Evolutionary conservation across 2,797 vertebrate genomes (phyloP), one percentile per base, ranked within the genome.

Genomic region (Sphenopsis melanotis): DNA sequence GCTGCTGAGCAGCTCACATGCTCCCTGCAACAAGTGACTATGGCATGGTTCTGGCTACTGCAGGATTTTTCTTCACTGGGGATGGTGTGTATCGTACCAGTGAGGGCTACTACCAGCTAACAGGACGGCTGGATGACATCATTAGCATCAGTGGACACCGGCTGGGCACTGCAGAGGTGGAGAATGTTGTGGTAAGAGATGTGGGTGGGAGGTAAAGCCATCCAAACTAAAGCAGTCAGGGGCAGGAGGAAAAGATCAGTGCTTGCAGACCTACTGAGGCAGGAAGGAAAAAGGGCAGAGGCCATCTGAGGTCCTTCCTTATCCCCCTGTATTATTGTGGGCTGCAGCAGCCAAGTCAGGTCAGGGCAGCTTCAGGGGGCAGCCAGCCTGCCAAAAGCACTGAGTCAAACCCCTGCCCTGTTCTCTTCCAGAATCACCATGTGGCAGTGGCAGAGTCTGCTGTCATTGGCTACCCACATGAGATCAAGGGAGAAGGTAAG

Each of bases 401-500:
- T 0, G 6, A 80, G 55, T 37, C 75, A 63, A 94, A 84, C 30
- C 42, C 37, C 37, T 78, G 59, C 30, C 29, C 56, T 89, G 22
- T 74, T 96, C 63, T 93, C 49, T 96, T 97, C 41, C 90, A 97
- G 96, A 96, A 93, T 79, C 95, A 96, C 59, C 97, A 98, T 0
- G 18, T 16, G 34, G 97, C 96, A 79, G 97, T 98, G 84, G 97
- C 96, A 2, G 97, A 98, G 65, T 97, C 97, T 85, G 97, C 98
- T 3, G 95, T 97, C 70, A 97, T 97, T 13, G 93, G 97, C 78
- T 97, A 93, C 56, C 94, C 97, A 32, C 97, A 98, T 37, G 75
- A 96, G 49, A 93, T 98, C 55, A 98, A 98, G 87, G 97, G 97
- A 89, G 95, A 98, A 97, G 97, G 97, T 97, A 80, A 92, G 92